Percentiles rank a stretch among this genome's conserved stretches.
Evolutionary conservation across 2,888 invertebrate genomes (phyloP).

Genomic region (Callyntrura sp.): DNA sequence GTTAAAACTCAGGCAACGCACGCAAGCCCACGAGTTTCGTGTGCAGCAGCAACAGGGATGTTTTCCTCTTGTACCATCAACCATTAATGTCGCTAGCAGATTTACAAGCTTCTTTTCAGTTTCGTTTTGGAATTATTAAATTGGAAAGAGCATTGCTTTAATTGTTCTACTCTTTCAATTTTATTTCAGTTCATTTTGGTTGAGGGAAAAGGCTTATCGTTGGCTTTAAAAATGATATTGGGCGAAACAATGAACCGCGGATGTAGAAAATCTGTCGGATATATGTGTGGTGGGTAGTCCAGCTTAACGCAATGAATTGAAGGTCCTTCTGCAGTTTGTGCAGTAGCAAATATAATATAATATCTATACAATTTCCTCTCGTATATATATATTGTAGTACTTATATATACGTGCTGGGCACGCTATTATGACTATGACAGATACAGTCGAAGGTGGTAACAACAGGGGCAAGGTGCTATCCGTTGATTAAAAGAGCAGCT

Average conservation of each 20-base stretch:
- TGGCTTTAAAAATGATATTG: too few relatives aligned
- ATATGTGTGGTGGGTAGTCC: too few relatives aligned
- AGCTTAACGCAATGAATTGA: neutral
- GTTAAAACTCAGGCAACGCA: neutral
- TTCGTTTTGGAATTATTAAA: constrained; percentile 1
- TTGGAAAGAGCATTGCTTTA: constrained; percentile 25
- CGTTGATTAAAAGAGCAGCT: constrained; percentile 25
- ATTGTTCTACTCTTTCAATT: constrained; percentile 33
- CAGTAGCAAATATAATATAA: neutral
- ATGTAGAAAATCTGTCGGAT: too few relatives aligned
- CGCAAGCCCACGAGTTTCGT: neutral
- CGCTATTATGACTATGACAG: neutral
- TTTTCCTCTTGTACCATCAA: neutral
- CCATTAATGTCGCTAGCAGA: constrained; percentile 5
- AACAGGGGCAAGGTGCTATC: constrained; percentile 9
- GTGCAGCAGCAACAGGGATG: neutral
- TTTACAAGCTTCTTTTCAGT: neutral
- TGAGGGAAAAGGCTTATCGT: too few relatives aligned
- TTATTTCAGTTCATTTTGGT: constrained; percentile 3
- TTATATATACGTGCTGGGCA: constrained; percentile 10
- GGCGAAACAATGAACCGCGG: too few relatives aligned
- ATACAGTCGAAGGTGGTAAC: neutral
- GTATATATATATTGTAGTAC: too few relatives aligned
- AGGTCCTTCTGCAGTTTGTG: neutral
- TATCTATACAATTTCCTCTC: too few relatives aligned